A percentile compares a stretch with the other conserved stretches of the same genome.
phyloP scores from a whole-genome alignment of 1,140 invertebrate species.

The Lepidurus arcticus region DNA sequence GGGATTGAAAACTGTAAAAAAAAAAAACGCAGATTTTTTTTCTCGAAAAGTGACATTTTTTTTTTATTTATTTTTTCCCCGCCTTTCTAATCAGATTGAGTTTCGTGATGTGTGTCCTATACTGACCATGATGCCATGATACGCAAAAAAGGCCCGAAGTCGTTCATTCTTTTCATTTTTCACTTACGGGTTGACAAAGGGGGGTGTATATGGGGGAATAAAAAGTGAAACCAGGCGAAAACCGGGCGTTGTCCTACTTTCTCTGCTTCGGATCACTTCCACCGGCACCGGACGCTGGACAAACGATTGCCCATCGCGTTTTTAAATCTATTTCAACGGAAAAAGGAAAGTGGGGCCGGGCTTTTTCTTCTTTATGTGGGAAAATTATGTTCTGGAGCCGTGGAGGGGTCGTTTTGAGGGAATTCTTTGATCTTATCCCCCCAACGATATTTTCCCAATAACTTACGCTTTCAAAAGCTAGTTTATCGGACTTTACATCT shows the following conservation, averaged over 20 bases:
- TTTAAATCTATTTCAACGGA: not conserved
- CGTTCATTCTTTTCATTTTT: not conserved
- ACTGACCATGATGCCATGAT: not conserved
- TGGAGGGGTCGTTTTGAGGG: not conserved
- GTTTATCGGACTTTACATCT: not conserved
- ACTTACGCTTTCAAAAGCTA: not conserved
- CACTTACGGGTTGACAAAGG: not conserved
- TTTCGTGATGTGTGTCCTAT: not conserved
- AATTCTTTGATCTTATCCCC: not conserved
- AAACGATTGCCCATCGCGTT: not conserved
- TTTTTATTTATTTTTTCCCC: not conserved
- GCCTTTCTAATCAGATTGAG: not conserved
- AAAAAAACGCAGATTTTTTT: not conserved
- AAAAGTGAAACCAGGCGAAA: not conserved
- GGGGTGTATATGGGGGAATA: not conserved
- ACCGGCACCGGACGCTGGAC: not conserved
- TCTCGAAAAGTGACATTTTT: not conserved
- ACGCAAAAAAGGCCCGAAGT: too few relatives aligned
- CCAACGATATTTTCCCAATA: too few relatives aligned
- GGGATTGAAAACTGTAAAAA: not conserved
- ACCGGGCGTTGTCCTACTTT: slow-evolving; percentile 12
- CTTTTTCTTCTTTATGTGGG: not conserved
- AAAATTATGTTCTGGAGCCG: too few relatives aligned
- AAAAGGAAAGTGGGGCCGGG: not conserved
- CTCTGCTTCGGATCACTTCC: slow-evolving; percentile 17